phyloP scores from a whole-genome alignment of 2,113 vertebrate species.

The Lathamus discolor region DNA sequence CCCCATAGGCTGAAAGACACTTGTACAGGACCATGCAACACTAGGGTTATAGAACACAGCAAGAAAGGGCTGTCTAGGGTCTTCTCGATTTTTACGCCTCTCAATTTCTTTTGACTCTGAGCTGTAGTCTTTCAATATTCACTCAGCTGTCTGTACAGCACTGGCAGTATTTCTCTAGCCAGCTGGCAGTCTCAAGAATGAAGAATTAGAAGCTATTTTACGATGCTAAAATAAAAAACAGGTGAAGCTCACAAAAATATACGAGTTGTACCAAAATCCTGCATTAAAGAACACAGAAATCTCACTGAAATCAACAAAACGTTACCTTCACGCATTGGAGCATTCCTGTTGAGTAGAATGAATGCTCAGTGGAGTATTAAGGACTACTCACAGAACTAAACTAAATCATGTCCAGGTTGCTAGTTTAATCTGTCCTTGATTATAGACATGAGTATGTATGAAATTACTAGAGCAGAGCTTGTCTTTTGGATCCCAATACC shows the following conservation, averaged over 20 bases:
- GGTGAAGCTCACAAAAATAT: background rate
- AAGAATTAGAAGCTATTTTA: background rate
- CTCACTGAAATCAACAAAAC: background rate
- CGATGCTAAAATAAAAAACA: background rate
- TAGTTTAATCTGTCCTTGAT: background rate
- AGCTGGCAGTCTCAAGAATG: background rate
- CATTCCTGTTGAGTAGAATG: background rate
- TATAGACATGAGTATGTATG: background rate
- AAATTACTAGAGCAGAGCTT: background rate
- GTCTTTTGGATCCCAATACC: background rate
- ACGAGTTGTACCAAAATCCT: background rate
- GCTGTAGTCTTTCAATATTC: background rate
- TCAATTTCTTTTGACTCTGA: background rate
- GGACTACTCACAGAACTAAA: background rate
- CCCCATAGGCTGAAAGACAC: rapidly evolving
- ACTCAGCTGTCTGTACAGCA: background rate
- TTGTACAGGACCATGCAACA: background rate
- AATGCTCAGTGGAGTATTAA: background rate
- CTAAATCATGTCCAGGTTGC: background rate
- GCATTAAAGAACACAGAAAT: background rate
- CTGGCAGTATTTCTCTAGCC: background rate
- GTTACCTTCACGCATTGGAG: background rate
- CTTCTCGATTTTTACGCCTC: background rate
- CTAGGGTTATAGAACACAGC: background rate
- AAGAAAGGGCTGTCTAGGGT: background rate